These are phyloP conservation scores for Sceloporus tristichus DNA, from an alignment of 2,113 vertebrate genomes.

Conservation along the genomic window DNA sequence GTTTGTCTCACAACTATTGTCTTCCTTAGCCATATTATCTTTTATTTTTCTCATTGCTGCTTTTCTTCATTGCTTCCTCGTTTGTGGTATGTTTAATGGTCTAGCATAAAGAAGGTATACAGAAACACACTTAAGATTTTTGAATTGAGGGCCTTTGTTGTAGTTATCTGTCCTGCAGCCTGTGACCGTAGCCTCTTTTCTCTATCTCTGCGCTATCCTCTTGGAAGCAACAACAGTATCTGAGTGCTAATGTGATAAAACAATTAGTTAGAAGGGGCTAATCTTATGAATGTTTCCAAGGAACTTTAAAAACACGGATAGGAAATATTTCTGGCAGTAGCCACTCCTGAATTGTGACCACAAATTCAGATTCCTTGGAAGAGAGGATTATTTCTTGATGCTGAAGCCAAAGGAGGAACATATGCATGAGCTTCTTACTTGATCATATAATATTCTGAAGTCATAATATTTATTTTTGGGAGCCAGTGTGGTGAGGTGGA, in stretches of 20 bases:
- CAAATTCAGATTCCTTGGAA: neutral
- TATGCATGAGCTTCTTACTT: neutral
- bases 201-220: neutral
- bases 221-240: neutral
- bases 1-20: neutral
- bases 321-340: neutral
- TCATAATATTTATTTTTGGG: too few species aligned
- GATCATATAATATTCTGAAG: neutral
- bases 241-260: neutral
- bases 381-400: neutral
- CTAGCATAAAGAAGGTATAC: rapidly evolving
- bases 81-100: rapidly evolving
- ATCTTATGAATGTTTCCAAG: neutral
- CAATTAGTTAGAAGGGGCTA: neutral
- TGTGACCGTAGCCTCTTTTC: neutral
- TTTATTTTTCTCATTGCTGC: neutral
- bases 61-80: neutral
- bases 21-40: neutral
- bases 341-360: neutral
- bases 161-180: neutral
- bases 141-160: neutral
- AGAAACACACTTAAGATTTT: too few species aligned
- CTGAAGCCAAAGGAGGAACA: neutral
- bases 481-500: too few species aligned
- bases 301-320: neutral